Percentiles rank a stretch among this genome's conserved stretches.
Evolutionary conservation across 2,797 vertebrate genomes (phyloP).

Genomic region (Betta splendens): DNA sequence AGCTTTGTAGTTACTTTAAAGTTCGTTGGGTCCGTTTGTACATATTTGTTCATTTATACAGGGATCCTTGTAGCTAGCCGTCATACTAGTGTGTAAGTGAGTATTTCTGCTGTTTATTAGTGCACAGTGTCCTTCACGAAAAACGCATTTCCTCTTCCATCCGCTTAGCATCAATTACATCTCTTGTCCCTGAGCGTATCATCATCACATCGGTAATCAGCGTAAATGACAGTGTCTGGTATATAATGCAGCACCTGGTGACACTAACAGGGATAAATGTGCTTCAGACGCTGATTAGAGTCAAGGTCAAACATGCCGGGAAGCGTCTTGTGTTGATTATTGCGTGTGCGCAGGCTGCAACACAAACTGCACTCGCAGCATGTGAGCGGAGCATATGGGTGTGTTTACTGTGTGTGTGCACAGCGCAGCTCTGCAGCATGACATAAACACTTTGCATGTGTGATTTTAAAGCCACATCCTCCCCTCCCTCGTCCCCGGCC

Average conservation of each 20-base stretch:
- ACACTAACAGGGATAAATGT: constrained; percentile 14
- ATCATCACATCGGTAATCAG: not conserved
- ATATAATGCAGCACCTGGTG: constrained; percentile 6
- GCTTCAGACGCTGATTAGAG: constrained; percentile 23
- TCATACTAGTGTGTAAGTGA: not conserved
- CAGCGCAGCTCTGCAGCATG: constrained; percentile 51
- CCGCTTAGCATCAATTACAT: constrained; percentile 14
- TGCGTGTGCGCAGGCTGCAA: constrained; percentile 27
- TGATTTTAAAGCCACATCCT: constrained; percentile 21
- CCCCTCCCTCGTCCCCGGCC: not conserved
- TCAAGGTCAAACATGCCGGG: constrained; percentile 58
- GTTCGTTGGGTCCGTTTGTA: no score
- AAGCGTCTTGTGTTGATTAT: constrained; percentile 24
- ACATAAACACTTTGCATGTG: constrained; percentile 44
- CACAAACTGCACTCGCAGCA: constrained; percentile 12
- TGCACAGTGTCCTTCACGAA: not conserved
- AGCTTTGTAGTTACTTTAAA: no score
- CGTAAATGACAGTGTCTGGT: constrained; percentile 5
- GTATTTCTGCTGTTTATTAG: not conserved
- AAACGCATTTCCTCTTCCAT: not conserved
- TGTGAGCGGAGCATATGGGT: constrained; percentile 33
- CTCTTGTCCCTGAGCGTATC: constrained; percentile 8
- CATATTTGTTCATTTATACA: no score
- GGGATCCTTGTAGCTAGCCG: not conserved
- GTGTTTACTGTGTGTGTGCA: constrained; percentile 42